A percentile compares a stretch with the other conserved stretches of the same genome.
Conservation (phyloP, 2,113 vertebrate genomes). For the Salvator merianae region DNA sequence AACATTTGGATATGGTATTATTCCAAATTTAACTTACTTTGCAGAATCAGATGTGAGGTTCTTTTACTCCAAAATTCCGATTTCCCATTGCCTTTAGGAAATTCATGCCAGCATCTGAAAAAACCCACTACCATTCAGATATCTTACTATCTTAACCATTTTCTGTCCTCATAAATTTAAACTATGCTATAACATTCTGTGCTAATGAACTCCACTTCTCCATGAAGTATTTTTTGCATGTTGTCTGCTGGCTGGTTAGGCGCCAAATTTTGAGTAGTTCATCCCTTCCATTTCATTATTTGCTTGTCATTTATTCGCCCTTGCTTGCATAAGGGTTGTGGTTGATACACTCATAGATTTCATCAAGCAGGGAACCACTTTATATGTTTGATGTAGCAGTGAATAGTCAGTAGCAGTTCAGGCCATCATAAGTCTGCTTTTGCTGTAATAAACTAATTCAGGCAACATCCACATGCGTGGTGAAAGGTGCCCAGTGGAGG, state of each 20-base stretch:
- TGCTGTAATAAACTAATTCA: background rate
- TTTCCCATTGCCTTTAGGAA: background rate
- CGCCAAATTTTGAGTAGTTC: background rate
- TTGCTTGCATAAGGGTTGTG: background rate
- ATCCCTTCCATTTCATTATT: background rate
- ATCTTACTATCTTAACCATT: background rate
- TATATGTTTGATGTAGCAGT: background rate
- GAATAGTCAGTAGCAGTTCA: background rate
- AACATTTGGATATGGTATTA: background rate
- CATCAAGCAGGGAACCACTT: background rate
- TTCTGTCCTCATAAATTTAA: background rate
- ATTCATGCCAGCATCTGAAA: background rate
- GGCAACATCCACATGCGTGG: too few species aligned
- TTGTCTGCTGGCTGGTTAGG: background rate
- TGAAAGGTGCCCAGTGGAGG: too few species aligned
- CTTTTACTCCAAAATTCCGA: background rate
- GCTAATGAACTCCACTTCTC: background rate
- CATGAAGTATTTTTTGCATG: background rate
- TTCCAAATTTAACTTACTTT: background rate
- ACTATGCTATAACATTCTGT: background rate
- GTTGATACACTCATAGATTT: background rate
- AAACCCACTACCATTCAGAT: background rate
- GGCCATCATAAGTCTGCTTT: background rate
- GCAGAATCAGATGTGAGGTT: background rate
- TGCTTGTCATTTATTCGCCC: too few species aligned